A percentile compares a stretch with the other conserved stretches of the same genome.
These are phyloP conservation scores for Leptodactylus fuscus DNA, from an alignment of 2,113 vertebrate genomes.

Conservation along the genomic window DNA sequence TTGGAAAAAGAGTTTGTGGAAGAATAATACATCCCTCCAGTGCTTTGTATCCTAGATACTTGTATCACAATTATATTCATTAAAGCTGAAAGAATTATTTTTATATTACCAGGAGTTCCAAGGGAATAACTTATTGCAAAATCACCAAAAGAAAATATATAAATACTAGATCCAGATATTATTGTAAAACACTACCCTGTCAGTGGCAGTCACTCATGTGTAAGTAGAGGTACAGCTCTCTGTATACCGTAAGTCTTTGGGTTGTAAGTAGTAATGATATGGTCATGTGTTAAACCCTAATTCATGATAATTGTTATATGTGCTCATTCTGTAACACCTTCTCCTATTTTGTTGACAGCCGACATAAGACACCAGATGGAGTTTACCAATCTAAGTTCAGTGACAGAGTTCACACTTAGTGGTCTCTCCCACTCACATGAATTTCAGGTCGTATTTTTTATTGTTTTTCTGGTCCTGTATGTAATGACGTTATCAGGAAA, in stretches of 20 bases:
- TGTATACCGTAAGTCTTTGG: no score
- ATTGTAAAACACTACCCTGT: no score
- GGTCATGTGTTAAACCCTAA: neutral
- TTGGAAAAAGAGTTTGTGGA: no score
- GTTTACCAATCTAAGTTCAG: slow-evolving; percentile 61
- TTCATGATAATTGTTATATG: neutral
- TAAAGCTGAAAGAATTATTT: neutral
- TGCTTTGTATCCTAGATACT: neutral
- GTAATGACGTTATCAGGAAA: slow-evolving; percentile 66
- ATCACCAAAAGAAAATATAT: neutral
- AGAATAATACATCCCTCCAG: no score
- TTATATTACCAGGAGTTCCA: neutral
- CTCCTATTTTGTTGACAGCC: neutral
- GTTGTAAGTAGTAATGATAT: neutral
- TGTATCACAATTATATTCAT: neutral
- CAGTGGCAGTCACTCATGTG: neutral
- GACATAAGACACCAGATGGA: no score
- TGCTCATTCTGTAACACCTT: neutral
- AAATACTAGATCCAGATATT: neutral
- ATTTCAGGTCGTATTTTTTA: slow-evolving; percentile 61
- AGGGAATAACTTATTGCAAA: neutral
- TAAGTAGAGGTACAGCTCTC: neutral
- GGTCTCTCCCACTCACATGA: slow-evolving; percentile 64
- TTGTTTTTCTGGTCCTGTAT: slow-evolving; percentile 63
- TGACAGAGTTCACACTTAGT: slow-evolving; percentile 68